phyloP scores from a whole-genome alignment of 2,888 invertebrate genomes.

The Schrankia costaestrigalis region DNA sequence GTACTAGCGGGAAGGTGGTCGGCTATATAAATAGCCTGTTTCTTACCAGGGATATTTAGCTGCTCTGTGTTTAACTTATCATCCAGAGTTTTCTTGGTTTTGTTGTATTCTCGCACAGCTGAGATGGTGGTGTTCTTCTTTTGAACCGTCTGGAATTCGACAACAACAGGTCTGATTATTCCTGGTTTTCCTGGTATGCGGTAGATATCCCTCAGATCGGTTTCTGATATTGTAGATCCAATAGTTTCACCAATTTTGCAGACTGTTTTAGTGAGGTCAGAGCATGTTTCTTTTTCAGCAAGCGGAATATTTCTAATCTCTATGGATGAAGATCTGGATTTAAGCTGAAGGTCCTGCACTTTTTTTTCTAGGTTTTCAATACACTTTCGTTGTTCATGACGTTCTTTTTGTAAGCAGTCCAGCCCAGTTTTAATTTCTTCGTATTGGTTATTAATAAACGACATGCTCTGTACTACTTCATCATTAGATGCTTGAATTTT shows the following conservation, averaged over 20 bases:
- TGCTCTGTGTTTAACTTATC: constrained; percentile 1
- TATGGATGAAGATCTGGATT: no score
- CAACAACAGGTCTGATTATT: neutral
- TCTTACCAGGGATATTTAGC: neutral
- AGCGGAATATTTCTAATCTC: neutral
- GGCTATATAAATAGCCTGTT: neutral
- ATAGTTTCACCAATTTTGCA: neutral
- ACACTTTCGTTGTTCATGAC: neutral
- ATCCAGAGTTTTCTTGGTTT: neutral
- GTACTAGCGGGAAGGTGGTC: neutral
- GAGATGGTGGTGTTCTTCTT: neutral
- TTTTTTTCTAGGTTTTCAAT: constrained; percentile 1
- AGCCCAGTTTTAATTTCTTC: neutral
- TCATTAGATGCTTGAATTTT: neutral
- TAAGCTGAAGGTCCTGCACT: neutral
- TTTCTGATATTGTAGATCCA: neutral
- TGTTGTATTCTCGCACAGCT: neutral
- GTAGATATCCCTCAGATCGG: neutral
- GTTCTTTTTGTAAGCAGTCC: neutral
- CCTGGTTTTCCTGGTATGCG: neutral
- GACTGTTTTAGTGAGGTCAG: neutral
- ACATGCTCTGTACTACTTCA: neutral
- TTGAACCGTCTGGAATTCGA: neutral
- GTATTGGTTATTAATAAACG: neutral
- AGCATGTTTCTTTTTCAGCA: neutral